Conservation (phyloP, 2,888 invertebrate genomes). For the Hirtodrosophila duncani region DNA sequence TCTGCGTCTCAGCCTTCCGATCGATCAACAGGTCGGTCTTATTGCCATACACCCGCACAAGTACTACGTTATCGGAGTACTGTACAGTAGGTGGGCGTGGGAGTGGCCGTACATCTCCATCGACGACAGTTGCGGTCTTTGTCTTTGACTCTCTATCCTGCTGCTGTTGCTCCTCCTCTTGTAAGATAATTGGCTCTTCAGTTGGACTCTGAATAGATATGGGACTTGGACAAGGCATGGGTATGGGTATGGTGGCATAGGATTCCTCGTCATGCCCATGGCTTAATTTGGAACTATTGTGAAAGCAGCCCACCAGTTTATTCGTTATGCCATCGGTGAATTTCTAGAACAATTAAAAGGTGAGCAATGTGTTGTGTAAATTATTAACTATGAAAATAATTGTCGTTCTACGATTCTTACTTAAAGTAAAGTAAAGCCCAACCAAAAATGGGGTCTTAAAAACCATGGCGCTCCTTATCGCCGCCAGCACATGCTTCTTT, state of each 20-base stretch:
- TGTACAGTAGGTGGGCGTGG: no score
- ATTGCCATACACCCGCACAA: constrained; percentile 94
- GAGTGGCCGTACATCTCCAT: no score
- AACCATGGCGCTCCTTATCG: constrained; percentile 1
- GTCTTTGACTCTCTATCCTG: not conserved
- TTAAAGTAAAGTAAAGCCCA: no score
- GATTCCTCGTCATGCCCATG: constrained; percentile 44
- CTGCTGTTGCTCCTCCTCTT: constrained; percentile 35
- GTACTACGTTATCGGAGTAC: constrained; percentile 82
- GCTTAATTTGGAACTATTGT: constrained; percentile 57
- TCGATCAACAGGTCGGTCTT: constrained; percentile 96
- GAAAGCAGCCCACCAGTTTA: constrained; percentile 89
- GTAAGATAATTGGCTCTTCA: constrained; percentile 38
- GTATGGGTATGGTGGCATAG: constrained; percentile 29
- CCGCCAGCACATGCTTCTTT: not conserved
- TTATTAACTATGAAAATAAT: no score
- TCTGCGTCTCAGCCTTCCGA: constrained; percentile 87
- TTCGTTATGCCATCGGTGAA: constrained; percentile 97
- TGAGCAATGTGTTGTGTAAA: constrained; percentile 10
- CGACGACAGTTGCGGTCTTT: constrained; percentile 17
- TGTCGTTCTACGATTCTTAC: no score
- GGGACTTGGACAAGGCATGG: not conserved
- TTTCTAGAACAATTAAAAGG: constrained; percentile 81
- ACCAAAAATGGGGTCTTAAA: not conserved
- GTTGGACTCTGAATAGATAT: constrained; percentile 39